Base-by-base conservation (phyloP, 2,113 vertebrate genomes). In the Sapayoa aenigma region DNA sequence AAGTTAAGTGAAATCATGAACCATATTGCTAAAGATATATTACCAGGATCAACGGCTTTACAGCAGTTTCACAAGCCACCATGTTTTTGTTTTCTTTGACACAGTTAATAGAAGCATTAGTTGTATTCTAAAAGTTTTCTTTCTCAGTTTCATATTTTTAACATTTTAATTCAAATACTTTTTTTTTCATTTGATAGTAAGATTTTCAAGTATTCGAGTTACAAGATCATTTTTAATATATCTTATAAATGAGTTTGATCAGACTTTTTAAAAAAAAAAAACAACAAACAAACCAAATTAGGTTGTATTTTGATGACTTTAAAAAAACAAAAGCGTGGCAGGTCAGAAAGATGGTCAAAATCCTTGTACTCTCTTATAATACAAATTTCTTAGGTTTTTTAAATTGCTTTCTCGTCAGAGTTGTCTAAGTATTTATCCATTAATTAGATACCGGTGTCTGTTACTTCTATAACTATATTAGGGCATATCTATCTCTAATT, bases 1-100 rank as follows among this genome's bases (percentile, higher is more conserved):
- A 97, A 97, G 66, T 89, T 96, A 96, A 83, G 82, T 73, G 95
- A 94, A 97, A 95, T 91, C 53, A 62, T 85, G 67, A 92, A 81
- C 62, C 17, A 42, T 52, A 79, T 9, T 90, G 73, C 46, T 80
- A 33, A 9, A 59, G 47, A 78, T 65, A 66, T 82, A 14, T 76
- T 96, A 84, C 58, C 52, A 91, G 30, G 31, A 78, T 11, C n/a
- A 83, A 72, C 19, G 85, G 44, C 73, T 92, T 93, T 74, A 18
- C n/a, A 88, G 73, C 14, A 53, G 7, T 82, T 95, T 96, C 46
- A 49, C 49, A 96, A 87, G 84, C 12, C 3, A 35, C 27, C 49
- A 8, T 65, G 37, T 58, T 91, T 92, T 90, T 46, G 42, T 73
- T 62, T 77, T 50, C 69, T 53, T 53, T 87, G 33, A 66, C 91